phyloP scores from a whole-genome alignment of 1,140 invertebrate genomes.

The Hydropsyche tenuis region DNA sequence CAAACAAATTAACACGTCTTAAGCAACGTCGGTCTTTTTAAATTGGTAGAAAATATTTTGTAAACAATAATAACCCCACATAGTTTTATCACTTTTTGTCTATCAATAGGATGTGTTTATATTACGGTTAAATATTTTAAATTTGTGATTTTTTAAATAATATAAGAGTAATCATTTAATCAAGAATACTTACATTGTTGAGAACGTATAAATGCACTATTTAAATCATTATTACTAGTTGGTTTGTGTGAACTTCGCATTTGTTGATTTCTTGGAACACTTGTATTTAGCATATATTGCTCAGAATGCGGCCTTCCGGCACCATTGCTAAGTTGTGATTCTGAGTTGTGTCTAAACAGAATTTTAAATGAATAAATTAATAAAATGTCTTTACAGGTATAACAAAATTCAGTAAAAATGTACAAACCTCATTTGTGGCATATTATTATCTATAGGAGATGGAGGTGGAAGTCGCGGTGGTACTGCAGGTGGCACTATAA shows the following conservation, averaged over 20 bases:
- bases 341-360: constrained; percentile 13
- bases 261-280: constrained; percentile 11
- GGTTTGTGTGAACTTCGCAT: constrained; percentile 57
- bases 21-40: too few relatives aligned
- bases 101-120: too few relatives aligned
- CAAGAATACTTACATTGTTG: constrained; percentile 56
- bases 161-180: too few relatives aligned
- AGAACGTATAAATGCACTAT: constrained; percentile 57
- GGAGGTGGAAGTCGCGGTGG: constrained; percentile 41
- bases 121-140: too few relatives aligned
- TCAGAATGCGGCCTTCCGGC: constrained; percentile 50
- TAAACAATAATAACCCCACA: too few relatives aligned
- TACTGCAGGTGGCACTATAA: constrained; percentile 35
- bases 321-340: constrained; percentile 52
- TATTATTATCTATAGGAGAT: constrained; percentile 36
- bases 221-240: constrained; percentile 58
- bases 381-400: too few relatives aligned
- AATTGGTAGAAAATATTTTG: too few relatives aligned
- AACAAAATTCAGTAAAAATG: too few relatives aligned
- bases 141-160: too few relatives aligned
- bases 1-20: too few relatives aligned
- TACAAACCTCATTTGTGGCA: neutral
- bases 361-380: too few relatives aligned
- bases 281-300: constrained; percentile 5
- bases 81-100: too few relatives aligned